phyloP scores from a whole-genome alignment of 2,888 invertebrate species.

The Ypsolopha scabrella region DNA sequence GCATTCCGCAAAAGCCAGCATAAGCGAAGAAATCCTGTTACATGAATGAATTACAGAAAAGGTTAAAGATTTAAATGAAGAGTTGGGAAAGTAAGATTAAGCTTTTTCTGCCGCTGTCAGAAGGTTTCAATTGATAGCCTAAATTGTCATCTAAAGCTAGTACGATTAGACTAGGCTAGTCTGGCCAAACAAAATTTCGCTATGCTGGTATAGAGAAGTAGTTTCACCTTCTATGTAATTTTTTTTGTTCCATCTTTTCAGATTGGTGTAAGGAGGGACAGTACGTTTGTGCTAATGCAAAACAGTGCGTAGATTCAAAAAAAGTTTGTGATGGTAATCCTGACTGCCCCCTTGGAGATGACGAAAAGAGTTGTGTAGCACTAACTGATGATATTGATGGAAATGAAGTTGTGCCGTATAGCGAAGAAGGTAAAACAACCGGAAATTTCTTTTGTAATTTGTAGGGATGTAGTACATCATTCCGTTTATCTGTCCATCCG shows the following conservation, averaged over 20 bases:
- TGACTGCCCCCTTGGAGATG: conserved; percentile 81
- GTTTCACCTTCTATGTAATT: too few relatives aligned
- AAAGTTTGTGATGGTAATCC: conserved; percentile 78
- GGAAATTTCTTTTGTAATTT: neutral
- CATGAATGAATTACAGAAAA: too few relatives aligned
- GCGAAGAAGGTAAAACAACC: conserved; percentile 64
- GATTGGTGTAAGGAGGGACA: conserved; percentile 81
- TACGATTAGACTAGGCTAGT: too few relatives aligned
- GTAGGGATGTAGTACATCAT: neutral
- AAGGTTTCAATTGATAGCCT: too few relatives aligned
- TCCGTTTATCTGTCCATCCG: neutral
- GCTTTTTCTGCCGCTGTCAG: too few relatives aligned
- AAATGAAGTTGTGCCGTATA: conserved; percentile 72
- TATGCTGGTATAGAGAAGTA: too few relatives aligned
- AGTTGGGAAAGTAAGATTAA: too few relatives aligned
- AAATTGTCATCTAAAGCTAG: too few relatives aligned
- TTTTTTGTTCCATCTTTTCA: conserved; percentile 27
- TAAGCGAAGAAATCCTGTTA: too few relatives aligned
- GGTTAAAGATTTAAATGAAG: too few relatives aligned
- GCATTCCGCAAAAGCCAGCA: too few relatives aligned
- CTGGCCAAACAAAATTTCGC: too few relatives aligned
- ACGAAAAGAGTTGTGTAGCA: conserved; percentile 81
- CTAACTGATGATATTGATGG: conserved; percentile 67
- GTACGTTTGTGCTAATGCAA: conserved; percentile 80
- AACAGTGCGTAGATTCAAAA: conserved; percentile 73